phyloP scores from a whole-genome alignment of 2,113 vertebrate genomes.

The Leiothrix lutea region DNA sequence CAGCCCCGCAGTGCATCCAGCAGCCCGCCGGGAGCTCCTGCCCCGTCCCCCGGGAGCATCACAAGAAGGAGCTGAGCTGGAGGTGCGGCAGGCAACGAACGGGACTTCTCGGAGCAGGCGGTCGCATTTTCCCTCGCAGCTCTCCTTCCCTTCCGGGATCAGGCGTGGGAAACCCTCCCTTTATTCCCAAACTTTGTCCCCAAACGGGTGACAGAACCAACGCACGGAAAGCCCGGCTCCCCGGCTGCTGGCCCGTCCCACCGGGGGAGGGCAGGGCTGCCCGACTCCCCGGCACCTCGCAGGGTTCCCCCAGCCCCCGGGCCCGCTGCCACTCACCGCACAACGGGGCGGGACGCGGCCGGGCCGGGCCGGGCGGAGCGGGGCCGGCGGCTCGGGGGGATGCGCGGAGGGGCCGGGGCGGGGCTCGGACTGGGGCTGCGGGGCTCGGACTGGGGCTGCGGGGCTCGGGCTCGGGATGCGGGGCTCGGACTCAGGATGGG shows the following conservation, averaged over 20 bases:
- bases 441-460: no score
- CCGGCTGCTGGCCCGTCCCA: not conserved
- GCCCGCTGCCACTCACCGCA: not conserved
- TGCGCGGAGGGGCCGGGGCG: not conserved
- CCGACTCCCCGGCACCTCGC: not conserved
- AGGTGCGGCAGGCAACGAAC: not conserved
- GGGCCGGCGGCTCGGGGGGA: no score
- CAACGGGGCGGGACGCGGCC: not conserved
- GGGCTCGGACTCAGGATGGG: not conserved
- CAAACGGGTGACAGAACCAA: not conserved
- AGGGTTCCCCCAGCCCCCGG: not conserved
- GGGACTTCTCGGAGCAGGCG: not conserved
- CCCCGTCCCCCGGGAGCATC: not conserved
- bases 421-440: not conserved
- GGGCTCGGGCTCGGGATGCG: no score
- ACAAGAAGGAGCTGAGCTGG: not conserved
- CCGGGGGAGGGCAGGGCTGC: not conserved
- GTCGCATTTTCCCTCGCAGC: not conserved
- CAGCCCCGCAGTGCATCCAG: not conserved
- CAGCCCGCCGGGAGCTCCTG: not conserved
- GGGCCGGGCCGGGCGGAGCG: no score
- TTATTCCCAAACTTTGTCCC: constrained; percentile 17
- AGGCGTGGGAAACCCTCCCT: not conserved
- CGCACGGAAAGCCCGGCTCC: not conserved
- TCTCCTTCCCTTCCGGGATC: not conserved